phyloP scores from a whole-genome alignment of 92 coral and sea anemone genomes.

The Porites cylindrica region DNA sequence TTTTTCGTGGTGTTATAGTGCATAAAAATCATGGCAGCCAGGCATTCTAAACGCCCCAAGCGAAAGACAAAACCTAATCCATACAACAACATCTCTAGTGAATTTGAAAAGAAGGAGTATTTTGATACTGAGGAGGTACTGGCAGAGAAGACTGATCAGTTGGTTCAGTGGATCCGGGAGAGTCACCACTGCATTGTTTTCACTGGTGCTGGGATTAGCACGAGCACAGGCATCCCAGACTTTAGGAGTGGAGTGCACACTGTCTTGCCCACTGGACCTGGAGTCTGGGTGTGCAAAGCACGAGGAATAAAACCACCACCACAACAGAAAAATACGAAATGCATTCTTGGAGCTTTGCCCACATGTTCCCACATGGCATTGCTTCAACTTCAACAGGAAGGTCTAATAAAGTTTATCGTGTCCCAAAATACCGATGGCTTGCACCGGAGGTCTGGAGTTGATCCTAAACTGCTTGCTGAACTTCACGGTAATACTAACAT shows the following conservation, averaged over 20 bases:
- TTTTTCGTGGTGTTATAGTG: no score
- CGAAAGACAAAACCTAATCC: slow-evolving; percentile 2
- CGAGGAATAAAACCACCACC: slow-evolving; percentile 51
- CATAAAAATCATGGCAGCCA: not conserved
- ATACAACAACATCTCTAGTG: slow-evolving; percentile 19
- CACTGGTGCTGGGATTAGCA: slow-evolving; percentile 88
- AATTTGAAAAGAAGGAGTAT: slow-evolving; percentile 78
- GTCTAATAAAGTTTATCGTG: slow-evolving; percentile 71
- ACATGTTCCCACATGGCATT: slow-evolving; percentile 81
- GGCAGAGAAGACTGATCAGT: slow-evolving; percentile 50
- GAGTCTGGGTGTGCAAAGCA: slow-evolving; percentile 76
- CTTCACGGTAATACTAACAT: slow-evolving; percentile 85
- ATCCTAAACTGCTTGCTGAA: slow-evolving; percentile 67
- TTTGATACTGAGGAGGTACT: slow-evolving; percentile 71
- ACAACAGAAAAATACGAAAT: slow-evolving; percentile 41
- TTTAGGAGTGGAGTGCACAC: slow-evolving; percentile 83
- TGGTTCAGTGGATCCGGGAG: slow-evolving; percentile 68
- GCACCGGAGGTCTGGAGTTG: slow-evolving; percentile 75
- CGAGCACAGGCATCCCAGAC: slow-evolving; percentile 85
- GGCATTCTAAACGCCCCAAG: slow-evolving; percentile 12
- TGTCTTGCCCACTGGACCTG: slow-evolving; percentile 81
- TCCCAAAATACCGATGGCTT: slow-evolving; percentile 85
- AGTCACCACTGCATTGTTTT: slow-evolving; percentile 78
- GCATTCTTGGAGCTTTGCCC: slow-evolving; percentile 71
- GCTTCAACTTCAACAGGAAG: slow-evolving; percentile 66